Conservation (phyloP, 1,140 invertebrate genomes). For the Zaprionus gabonicus region DNA sequence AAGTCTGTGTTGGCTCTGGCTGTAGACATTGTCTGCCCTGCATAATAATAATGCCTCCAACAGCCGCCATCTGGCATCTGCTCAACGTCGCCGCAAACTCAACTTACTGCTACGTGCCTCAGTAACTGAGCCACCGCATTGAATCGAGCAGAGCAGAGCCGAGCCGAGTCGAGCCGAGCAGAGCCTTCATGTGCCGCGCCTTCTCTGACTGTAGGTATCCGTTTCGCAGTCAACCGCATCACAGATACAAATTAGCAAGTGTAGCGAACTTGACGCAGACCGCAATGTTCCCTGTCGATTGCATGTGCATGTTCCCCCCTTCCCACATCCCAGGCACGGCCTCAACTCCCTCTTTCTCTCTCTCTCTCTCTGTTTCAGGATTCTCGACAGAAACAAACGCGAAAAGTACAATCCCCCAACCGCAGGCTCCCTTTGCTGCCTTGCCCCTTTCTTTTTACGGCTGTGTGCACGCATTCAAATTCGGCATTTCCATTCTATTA, state of each 20-base stretch:
- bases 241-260: slow-evolving; percentile 70
- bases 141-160: background rate
- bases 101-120: slow-evolving; percentile 48
- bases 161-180: background rate
- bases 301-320: slow-evolving; percentile 16
- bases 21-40: slow-evolving; percentile 49
- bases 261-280: slow-evolving; percentile 12
- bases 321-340: background rate
- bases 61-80: background rate
- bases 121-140: slow-evolving; percentile 39
- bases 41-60: slow-evolving; percentile 66
- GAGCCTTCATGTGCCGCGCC: background rate
- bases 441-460: background rate
- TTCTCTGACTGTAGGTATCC: slow-evolving; percentile 26
- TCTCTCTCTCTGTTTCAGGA: background rate
- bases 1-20: slow-evolving; percentile 13
- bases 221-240: slow-evolving; percentile 46
- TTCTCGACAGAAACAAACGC: background rate
- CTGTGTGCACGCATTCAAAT: slow-evolving; percentile 36
- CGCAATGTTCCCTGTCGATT: slow-evolving; percentile 38
- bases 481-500: slow-evolving; percentile 30
- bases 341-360: background rate
- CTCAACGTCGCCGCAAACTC: background rate
- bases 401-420: background rate
- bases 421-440: background rate